Evolutionary conservation across 2,797 vertebrate genomes (phyloP).

Genomic region (Phyllotis vaccarum): DNA sequence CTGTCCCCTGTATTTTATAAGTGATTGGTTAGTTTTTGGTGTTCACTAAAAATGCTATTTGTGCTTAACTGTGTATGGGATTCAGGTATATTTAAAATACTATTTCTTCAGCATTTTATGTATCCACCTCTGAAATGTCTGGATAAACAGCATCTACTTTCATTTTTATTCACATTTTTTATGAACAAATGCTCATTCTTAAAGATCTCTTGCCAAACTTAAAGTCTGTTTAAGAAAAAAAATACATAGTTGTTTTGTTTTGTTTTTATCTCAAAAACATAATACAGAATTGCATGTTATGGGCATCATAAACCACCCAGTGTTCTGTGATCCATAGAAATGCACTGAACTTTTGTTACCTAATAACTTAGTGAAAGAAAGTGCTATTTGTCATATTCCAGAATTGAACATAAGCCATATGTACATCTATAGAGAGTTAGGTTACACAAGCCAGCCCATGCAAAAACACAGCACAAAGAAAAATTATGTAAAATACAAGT

Average conservation of each 20-base stretch:
- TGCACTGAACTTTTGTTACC: not conserved
- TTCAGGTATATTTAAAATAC: not conserved
- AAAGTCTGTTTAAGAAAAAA: not conserved
- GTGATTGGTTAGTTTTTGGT: not conserved
- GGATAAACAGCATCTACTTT: not conserved
- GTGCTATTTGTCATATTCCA: not conserved
- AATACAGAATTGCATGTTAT: not conserved
- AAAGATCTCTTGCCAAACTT: not conserved
- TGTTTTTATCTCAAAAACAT: not conserved
- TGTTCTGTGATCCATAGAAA: not conserved
- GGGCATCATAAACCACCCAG: not conserved
- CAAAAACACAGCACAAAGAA: not conserved
- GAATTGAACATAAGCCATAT: not conserved
- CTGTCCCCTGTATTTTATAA: not conserved
- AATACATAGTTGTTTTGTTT: not conserved
- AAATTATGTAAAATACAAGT: not conserved
- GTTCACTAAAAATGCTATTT: not conserved
- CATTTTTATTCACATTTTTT: not conserved
- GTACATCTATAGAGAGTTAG: not conserved
- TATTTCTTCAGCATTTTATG: not conserved
- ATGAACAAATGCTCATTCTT: not conserved
- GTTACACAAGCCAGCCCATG: not conserved
- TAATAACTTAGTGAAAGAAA: not conserved
- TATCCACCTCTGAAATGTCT: not conserved
- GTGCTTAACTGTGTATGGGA: not conserved